These are phyloP conservation scores for Pseudotriccus pelzelni DNA, from an alignment of 2,797 vertebrate genomes.

Conservation along the genomic window DNA sequence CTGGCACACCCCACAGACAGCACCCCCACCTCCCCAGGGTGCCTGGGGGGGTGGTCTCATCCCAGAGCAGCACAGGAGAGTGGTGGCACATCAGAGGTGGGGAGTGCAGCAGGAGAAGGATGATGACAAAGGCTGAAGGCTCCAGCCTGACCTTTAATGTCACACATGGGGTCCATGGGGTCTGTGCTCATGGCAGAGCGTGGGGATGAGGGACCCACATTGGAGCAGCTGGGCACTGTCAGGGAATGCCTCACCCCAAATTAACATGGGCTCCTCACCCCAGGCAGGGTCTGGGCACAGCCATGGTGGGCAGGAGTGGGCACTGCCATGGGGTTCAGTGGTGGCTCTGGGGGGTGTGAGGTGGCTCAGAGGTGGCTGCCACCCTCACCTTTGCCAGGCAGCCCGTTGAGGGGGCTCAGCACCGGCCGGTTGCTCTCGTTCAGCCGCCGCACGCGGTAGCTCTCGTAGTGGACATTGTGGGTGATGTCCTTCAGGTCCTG, in stretches of 20 bases:
- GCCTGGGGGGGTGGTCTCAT: background rate
- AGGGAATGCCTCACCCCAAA: background rate
- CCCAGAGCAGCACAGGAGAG: background rate
- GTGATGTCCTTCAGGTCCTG: slow-evolving; percentile 97
- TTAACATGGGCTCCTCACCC: background rate
- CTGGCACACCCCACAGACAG: background rate
- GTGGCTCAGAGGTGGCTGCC: slow-evolving; percentile 76
- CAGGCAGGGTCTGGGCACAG: background rate
- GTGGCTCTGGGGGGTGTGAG: background rate
- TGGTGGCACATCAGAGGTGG: background rate
- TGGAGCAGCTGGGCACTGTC: background rate
- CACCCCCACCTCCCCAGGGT: background rate
- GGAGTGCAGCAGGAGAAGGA: background rate
- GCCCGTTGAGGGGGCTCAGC: slow-evolving; percentile 70
- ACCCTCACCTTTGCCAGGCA: slow-evolving; percentile 48
- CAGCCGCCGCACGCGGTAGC: slow-evolving; percentile 86
- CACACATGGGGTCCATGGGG: background rate
- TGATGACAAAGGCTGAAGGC: background rate
- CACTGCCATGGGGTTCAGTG: background rate
- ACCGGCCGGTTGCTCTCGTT: slow-evolving; percentile 83
- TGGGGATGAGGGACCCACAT: background rate
- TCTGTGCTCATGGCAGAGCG: background rate
- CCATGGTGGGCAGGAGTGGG: background rate
- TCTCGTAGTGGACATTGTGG: slow-evolving; percentile 93
- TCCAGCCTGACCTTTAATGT: slow-evolving; percentile 12